Evolutionary conservation across 2,888 invertebrate genomes (phyloP), one percentile per base, ranked within the genome.

Genomic region (Tetropium fuscum): DNA sequence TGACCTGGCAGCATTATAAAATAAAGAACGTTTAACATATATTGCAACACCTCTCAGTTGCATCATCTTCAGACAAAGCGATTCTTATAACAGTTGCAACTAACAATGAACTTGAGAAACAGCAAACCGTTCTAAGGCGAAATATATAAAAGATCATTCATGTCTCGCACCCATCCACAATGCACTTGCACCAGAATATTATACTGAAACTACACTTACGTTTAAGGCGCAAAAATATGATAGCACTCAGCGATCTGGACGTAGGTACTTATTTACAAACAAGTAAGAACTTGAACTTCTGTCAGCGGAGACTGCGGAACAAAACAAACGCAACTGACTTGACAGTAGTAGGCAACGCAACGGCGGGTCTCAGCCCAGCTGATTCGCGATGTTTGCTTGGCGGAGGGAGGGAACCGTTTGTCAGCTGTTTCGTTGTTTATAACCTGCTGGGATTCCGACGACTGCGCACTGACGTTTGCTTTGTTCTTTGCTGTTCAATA

Each of bases 341-440:
- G 54, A 51, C 54, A 54, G 38, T 16, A 45, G 20, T 16, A 45
- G 20, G 44, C 38, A 19, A 49, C 45, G 53, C 53, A 49, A 56
- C 40, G 44, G 43, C 25, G 49, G 27, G 40, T 27, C 20, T 19
- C 11, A 32, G 47, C 70, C 67, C 71, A 71, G 71, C 71, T 71
- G 71, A 71, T 71, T 64, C 59, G 58, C 61, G 57, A 66, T 63
- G 66, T 68, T 70, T 70, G 59, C 53, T 51, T 40, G 43, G 18
- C 40, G 48, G 51, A 11, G 43, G 49, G 32, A 53, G 49, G 53
- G 47, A 58, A 47, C 58, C 63, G 53, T 41, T 60, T 59, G 63
- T 68, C 68, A 68, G 68, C 68, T 68, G 68, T 67, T 63, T 48
- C 25, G 47, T 44, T 59, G 53, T 58, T 58, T 20, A 27, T 53